phyloP scores from a whole-genome alignment of 2,797 vertebrate genomes.

The Microctenopoma lineatum region DNA sequence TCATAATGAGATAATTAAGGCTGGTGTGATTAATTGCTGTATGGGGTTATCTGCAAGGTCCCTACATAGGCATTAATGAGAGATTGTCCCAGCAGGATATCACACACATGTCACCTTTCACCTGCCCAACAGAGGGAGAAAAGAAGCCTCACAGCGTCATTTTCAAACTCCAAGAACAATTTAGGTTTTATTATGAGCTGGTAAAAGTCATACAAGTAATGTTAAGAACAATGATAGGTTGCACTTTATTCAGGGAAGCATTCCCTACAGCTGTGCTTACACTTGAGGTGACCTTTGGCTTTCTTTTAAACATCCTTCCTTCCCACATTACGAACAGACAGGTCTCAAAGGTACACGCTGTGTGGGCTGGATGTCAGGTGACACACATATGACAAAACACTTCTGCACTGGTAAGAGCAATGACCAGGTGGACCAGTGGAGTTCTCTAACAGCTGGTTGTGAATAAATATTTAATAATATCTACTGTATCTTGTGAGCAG shows the following conservation, averaged over 20 bases:
- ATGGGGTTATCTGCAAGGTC: conserved; percentile 74
- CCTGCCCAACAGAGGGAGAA: conserved; percentile 38
- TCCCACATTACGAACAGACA: conserved; percentile 3
- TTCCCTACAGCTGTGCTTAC: neutral
- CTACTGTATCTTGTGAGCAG: neutral
- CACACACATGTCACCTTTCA: conserved; percentile 66
- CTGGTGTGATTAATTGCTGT: conserved; percentile 77
- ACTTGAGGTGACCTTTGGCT: conserved; percentile 15
- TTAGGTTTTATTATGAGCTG: neutral
- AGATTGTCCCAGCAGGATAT: conserved; percentile 70
- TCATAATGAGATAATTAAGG: conserved; percentile 79
- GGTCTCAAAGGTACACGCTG: conserved; percentile 8
- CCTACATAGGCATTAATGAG: conserved; percentile 71
- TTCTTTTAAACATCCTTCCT: conserved; percentile 14
- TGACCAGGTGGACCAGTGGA: neutral
- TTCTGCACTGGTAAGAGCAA: conserved; percentile 9
- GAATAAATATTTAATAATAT: conserved; percentile 12
- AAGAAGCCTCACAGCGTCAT: neutral
- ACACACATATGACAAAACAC: conserved; percentile 8
- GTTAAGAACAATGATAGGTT: neutral
- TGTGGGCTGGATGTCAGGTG: conserved; percentile 16
- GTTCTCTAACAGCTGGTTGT: conserved; percentile 13
- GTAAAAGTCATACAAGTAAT: neutral
- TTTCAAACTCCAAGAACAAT: neutral
- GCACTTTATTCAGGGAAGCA: neutral